Base-by-base conservation (phyloP, 2,888 invertebrate genomes). In the Tinea trinotella region DNA sequence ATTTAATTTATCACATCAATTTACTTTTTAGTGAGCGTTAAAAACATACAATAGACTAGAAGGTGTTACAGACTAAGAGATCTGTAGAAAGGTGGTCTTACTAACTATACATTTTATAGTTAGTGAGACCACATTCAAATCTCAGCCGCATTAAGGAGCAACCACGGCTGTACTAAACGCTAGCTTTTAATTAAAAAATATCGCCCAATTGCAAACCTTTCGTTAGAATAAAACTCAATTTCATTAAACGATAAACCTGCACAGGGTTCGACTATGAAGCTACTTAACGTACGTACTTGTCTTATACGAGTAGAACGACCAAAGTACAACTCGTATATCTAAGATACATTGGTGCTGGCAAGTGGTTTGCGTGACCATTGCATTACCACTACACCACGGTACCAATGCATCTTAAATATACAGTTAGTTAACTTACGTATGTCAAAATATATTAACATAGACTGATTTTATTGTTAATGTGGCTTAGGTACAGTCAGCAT, bases 121-220 rank as follows among this genome's bases (percentile, higher is more conserved):
- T 7, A 24, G 24, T 9, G 9, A 40, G 13, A 30, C 7, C n/a
- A 7, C 40, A 13, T 40, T 40, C 40, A 40, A 40, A 40, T 40
- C 40, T 40, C 40, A n/a, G 10, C 12, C 12, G 13, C 40, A 40
- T 40, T 40, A 40, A n/a, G 15, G 3, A 2, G 15, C 40, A 24
- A 4, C 40, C 40, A 15, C 40, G 13, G 40, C 15, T 15, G 40
- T 3, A 40, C 2, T 40, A 40, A 40, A 4, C 35, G 35, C 15
- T 4, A 7, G 1, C 17, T 2, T 46, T 46, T 19, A 10, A 19
- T 46, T 17, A 6, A n/a, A 46, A 46, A 46, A 46, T 46, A 46
- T 46, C 19, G 19, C 19, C 46, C 46, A 19, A 56, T 55, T 55
- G 53, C 36, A 56, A 56, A 53, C 55, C 17, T 3, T 46, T 46